A percentile compares a stretch with the other conserved stretches of the same genome.
Conservation (phyloP, 1,140 invertebrate genomes). For the Drosophila funebris region DNA sequence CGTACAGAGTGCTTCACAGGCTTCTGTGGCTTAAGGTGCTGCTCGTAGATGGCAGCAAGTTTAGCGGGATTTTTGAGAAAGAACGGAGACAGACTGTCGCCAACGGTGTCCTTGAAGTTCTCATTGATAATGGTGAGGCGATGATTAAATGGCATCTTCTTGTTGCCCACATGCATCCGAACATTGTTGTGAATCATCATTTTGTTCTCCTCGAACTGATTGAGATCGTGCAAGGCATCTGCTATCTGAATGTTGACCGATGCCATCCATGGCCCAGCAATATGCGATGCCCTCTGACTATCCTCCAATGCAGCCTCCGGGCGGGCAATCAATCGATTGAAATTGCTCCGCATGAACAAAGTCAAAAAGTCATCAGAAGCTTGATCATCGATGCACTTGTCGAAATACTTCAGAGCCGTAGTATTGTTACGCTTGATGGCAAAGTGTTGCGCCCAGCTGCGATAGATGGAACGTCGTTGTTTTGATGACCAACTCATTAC, state of each 20-base stretch:
- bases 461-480: constrained; percentile 40
- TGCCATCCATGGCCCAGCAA: neutral
- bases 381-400: constrained; percentile 40
- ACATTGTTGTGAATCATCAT: constrained; percentile 49
- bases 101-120: constrained; percentile 65
- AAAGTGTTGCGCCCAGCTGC: constrained; percentile 57
- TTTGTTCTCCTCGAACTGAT: constrained; percentile 71
- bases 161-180: constrained; percentile 36
- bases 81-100: constrained; percentile 51
- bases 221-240: constrained; percentile 67
- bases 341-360: constrained; percentile 46
- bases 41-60: constrained; percentile 39
- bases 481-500: constrained; percentile 28
- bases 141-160: constrained; percentile 43
- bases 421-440: neutral
- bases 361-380: constrained; percentile 3
- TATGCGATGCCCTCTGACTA: neutral
- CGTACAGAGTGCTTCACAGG: constrained; percentile 13
- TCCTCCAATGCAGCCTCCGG: constrained; percentile 29
- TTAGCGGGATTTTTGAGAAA: constrained; percentile 45
- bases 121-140: constrained; percentile 55
- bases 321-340: constrained; percentile 39
- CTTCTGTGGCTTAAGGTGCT: constrained; percentile 4
- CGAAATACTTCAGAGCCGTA: constrained; percentile 39
- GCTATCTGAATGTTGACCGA: constrained; percentile 43